Conservation (phyloP, 2,888 invertebrate species). For the Perizoma affinitatum region DNA sequence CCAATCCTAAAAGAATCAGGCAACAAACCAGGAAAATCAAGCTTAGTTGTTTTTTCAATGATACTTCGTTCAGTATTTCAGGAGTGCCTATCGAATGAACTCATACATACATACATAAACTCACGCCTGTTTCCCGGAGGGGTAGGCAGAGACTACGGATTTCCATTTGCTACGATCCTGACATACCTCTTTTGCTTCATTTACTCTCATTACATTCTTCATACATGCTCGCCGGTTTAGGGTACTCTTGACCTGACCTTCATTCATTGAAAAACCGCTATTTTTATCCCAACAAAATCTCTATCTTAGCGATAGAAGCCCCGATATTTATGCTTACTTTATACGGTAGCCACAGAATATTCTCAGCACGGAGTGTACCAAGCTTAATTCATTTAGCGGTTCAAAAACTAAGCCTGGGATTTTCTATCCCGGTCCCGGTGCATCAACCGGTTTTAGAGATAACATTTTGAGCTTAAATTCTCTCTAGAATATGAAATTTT, state of each 20-base stretch:
- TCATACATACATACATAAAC: too few relatives aligned
- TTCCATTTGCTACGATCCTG: too few relatives aligned
- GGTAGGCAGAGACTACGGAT: too few relatives aligned
- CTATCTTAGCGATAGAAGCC: constrained; percentile 56
- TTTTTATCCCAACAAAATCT: constrained; percentile 38
- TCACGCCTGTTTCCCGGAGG: too few relatives aligned
- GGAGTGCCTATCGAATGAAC: too few relatives aligned
- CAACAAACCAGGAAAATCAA: too few relatives aligned
- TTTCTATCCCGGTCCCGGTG: constrained; percentile 34
- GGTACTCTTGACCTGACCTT: not conserved
- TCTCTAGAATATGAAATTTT: constrained; percentile 36
- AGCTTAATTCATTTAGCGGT: constrained; percentile 68
- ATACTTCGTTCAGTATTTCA: too few relatives aligned
- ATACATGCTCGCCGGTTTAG: too few relatives aligned
- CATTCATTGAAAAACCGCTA: constrained; percentile 32
- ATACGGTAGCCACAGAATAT: constrained; percentile 63
- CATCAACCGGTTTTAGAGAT: constrained; percentile 37
- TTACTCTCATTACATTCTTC: too few relatives aligned
- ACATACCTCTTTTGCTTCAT: too few relatives aligned
- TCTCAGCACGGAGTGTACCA: constrained; percentile 57
- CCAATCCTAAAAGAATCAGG: too few relatives aligned
- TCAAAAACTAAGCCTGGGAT: constrained; percentile 57
- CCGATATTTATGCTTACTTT: constrained; percentile 72
- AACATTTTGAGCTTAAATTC: constrained; percentile 34
- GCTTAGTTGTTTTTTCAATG: too few relatives aligned